phyloP scores from a whole-genome alignment of 2,113 vertebrate species.

The Theristicus caerulescens region DNA sequence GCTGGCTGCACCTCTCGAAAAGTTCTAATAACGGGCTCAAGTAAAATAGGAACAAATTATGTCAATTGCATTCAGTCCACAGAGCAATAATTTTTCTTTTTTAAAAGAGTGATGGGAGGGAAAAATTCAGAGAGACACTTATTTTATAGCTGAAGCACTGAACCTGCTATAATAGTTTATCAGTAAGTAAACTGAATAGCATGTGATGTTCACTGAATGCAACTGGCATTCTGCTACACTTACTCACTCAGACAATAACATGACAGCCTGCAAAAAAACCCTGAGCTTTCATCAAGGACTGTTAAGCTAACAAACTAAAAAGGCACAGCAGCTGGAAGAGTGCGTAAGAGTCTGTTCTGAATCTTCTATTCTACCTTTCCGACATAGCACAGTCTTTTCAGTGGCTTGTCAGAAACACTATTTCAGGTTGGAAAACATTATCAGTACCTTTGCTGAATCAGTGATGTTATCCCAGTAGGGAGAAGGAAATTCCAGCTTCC shows the following conservation, averaged over 20 bases:
- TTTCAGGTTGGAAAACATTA: background rate
- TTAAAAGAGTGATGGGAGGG: background rate
- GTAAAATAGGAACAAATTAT: background rate
- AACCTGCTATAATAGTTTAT: background rate
- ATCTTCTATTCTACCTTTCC: background rate
- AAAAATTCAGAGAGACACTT: background rate
- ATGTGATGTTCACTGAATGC: background rate
- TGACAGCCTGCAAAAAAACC: background rate
- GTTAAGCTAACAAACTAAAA: background rate
- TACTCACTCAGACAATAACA: background rate
- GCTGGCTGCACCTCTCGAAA: background rate
- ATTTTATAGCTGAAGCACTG: background rate
- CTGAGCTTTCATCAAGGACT: background rate
- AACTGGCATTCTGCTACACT: background rate
- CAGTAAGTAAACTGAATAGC: background rate
- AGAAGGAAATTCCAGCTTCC: constrained; percentile 91
- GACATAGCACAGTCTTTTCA: background rate
- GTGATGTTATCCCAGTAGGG: constrained; percentile 99
- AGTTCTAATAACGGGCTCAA: background rate
- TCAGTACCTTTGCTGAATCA: constrained; percentile 87
- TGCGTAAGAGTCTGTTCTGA: background rate
- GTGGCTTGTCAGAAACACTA: background rate
- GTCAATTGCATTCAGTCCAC: background rate
- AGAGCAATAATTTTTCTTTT: background rate
- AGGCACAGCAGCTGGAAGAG: background rate